These are phyloP conservation scores for Leucozona laternaria DNA, from an alignment of 2,888 invertebrate genomes.

Conservation along the genomic window DNA sequence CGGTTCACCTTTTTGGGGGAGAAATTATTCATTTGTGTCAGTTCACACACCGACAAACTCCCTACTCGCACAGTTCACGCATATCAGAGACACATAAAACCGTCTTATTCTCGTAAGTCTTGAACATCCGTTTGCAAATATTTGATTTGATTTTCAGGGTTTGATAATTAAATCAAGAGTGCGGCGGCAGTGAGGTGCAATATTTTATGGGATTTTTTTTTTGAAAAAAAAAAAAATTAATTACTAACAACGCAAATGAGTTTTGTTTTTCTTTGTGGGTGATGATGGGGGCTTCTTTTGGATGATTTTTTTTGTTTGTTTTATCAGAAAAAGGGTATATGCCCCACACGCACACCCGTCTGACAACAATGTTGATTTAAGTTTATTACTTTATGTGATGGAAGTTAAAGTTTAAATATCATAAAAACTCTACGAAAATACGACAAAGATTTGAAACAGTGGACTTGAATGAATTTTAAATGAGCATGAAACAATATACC, in stretches of 20 bases:
- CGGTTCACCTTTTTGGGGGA: conserved; percentile 59
- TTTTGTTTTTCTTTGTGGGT: neutral
- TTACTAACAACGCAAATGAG: conserved; percentile 16
- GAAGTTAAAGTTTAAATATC: conserved; percentile 1
- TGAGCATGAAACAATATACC: neutral
- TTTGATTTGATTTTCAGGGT: conserved; percentile 68
- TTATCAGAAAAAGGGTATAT: neutral
- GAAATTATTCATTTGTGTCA: conserved; percentile 63
- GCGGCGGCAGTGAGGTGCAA: conserved; percentile 49
- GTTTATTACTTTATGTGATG: conserved; percentile 6
- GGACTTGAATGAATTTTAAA: neutral
- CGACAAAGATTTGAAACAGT: neutral
- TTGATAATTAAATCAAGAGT: conserved; percentile 46
- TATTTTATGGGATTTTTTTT: conserved; percentile 27
- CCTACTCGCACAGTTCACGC: neutral
- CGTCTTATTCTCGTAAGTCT: conserved; percentile 41
- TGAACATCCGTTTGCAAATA: conserved; percentile 71
- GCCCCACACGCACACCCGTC: neutral
- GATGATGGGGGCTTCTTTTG: neutral
- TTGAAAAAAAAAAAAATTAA: neutral
- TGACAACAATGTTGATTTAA: conserved; percentile 11
- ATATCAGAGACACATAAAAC: neutral
- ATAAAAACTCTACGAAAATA: neutral
- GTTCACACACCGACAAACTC: neutral
- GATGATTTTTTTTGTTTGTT: neutral